Evolutionary conservation across 2,888 invertebrate species (phyloP), one percentile per base, ranked within the genome.

Genomic region (Agrochola lota): DNA sequence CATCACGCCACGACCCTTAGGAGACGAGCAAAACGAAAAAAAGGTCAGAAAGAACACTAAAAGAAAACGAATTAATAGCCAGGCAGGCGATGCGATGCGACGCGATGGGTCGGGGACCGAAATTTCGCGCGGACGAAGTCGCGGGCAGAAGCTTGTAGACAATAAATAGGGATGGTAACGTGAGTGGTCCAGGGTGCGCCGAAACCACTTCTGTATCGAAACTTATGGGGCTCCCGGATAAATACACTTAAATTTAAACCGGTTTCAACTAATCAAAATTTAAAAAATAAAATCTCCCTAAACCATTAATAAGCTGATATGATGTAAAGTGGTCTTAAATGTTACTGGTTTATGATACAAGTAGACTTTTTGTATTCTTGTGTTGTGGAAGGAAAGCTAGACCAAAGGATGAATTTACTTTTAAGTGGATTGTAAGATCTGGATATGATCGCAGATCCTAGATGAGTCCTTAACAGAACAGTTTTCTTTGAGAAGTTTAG

Each of bases 361-460:
- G 17, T 67, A 23, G 30, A 15, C 17, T 15, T 59, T 74, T 35
- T 26, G 23, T 40, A 3, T 26, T 74, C 12, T 35, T 74, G n/a
- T 30, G 1, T 4, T 52, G 35, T 59, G 40, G 7, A 30, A 74
- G 12, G 9, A 57, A n/a, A 49, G 11, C 26, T n/a, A 17, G 35
- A 49, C 63, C 49, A 69, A 64, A 69, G 74, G 55, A 74, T 74
- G 23, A 57, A 74, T 63, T 63, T 20, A 40, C 59, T 75, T 74
- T 57, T 69, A 70, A 52, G 35, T 17, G 40, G n/a, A 9, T 64
- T 63, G 26, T 7, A 8, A 7, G 1, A 35, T n/a, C 17, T 30
- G 30, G 30, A 52, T 62, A 55, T 26, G 20, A 26, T 12, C 20
- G 20, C 40, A 40, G n/a, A 4, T 40, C 15, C 63, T 64, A 40